Base-by-base conservation (phyloP, 2,888 invertebrate genomes). In the Eutolmus rufibarbis region DNA sequence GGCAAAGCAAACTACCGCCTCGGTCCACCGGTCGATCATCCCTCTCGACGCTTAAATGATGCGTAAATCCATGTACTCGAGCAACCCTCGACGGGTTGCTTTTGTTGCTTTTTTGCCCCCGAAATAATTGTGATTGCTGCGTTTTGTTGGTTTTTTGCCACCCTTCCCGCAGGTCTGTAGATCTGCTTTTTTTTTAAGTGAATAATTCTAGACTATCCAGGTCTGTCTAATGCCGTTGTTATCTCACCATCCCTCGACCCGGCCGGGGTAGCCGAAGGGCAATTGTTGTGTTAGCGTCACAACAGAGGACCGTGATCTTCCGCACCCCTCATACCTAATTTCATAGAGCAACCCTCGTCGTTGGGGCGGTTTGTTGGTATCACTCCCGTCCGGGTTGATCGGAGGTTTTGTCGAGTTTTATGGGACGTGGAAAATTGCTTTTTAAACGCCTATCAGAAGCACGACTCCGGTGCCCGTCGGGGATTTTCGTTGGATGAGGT, bases 241-340 rank as follows among this genome's bases (percentile, higher is more conserved):
- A 84, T 57, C 84, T 66, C 84, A 74, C 66, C 84, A 84, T 66
- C 84, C 84, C 84, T 31, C 28, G 74, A 19, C 9, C 19, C 12
- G 37, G 9, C 23, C 16, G 51, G 28, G 23, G 8, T 86, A 86
- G 66, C 87, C 40, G n/a, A 28, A 87, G 87, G 87, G 77, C 76
- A 87, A 87, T 87, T 87, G 87, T 87, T 87, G 84, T 87, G 87
- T 87, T 77, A 87, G 87, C 84, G 82, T 84, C 77, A 84, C 77
- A 23, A 87, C 84, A 87, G 66, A 56, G 84, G 87, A 82, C 76
- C 77, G 56, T 77, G 40, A 82, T 78, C 37, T 56, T 86, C 51
- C 57, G 37, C 56, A n/a, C 37, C 78, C 37, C 57, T 78, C 57
- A 82, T 74, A 74, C 87, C 43, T 76, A 76, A 77, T 76, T 84